Percentiles rank a stretch among this genome's conserved stretches.
phyloP scores from a whole-genome alignment of 2,113 vertebrate species.

The Cynopterus brachyotis region DNA sequence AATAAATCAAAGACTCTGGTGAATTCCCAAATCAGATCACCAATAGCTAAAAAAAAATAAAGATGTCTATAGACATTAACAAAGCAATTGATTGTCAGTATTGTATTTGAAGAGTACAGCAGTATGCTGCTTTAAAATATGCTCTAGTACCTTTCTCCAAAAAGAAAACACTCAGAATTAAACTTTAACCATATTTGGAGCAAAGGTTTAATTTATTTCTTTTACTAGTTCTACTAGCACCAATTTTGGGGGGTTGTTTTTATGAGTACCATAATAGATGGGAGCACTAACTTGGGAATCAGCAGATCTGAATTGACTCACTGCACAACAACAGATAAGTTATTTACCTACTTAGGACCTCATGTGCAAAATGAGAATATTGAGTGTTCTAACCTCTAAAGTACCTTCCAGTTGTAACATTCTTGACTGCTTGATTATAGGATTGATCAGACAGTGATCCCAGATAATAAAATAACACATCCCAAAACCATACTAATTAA shows the following conservation, averaged over 20 bases:
- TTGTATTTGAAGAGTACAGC: not conserved
- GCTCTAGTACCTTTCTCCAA: not conserved
- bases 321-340: not conserved
- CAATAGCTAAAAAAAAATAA: not conserved
- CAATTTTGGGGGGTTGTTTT: not conserved
- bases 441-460: slow-evolving; percentile 5
- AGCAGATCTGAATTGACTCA: not conserved
- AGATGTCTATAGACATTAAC: not conserved
- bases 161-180: not conserved
- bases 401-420: not conserved
- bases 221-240: not conserved
- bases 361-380: not conserved
- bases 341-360: not conserved
- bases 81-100: not conserved
- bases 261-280: not conserved
- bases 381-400: not conserved
- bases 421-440: not conserved
- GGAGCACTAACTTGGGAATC: not conserved
- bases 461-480: not conserved
- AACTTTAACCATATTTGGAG: not conserved
- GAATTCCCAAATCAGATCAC: not conserved
- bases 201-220: not conserved
- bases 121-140: slow-evolving; percentile 12
- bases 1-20: not conserved
- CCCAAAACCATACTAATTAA: not conserved